Evolutionary conservation across 2,888 invertebrate genomes (phyloP), one percentile per base, ranked within the genome.

Genomic region (Allacma fusca): DNA sequence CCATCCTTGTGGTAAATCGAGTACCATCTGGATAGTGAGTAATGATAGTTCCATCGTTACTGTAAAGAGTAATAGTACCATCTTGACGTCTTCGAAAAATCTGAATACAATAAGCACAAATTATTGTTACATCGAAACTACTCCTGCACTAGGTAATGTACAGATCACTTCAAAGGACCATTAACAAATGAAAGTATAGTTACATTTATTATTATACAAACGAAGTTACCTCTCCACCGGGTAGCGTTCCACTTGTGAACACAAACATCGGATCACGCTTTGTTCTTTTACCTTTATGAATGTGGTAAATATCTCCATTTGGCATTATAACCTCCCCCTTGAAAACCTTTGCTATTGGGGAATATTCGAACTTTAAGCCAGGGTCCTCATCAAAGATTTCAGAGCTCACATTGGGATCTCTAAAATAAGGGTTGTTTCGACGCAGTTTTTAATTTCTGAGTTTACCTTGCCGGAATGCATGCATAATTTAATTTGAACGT

Each of bases 21-120:
- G 83, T 83, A 1, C 83, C 83, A 71, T 83, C 83, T 21, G 82
- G 82, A 68, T 80, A 81, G 75, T 81, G 79, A n/a, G 73, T 78
- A 43, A 83, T 83, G 1, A 79, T 80, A 1, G 81, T 81, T n/a
- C 83, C 83, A 71, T 83, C 83, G 72, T 78, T 79, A 21, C 83
- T 75, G 50, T 83, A 79, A 2, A 83, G 74, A 34, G 75, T 80
- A 64, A 81, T 78, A 1, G 81, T 79, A 9, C 83, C 83, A 72
- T 83, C 83, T 62, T 83, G 83, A n/a, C 83, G 67, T 5, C 83
- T 69, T 13, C 81, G 71, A 73, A 83, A 83, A 28, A 76, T 65
- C 71, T 76, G 64, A 40, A 40, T 40, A 40, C 40, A 40, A 9
- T 40, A n/a, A n/a, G n/a, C n/a, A n/a, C n/a, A n/a, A n/a, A n/a